These are phyloP conservation scores for Trachelipus rathkii DNA, from an alignment of 1,140 invertebrate genomes.

Conservation along the genomic window DNA sequence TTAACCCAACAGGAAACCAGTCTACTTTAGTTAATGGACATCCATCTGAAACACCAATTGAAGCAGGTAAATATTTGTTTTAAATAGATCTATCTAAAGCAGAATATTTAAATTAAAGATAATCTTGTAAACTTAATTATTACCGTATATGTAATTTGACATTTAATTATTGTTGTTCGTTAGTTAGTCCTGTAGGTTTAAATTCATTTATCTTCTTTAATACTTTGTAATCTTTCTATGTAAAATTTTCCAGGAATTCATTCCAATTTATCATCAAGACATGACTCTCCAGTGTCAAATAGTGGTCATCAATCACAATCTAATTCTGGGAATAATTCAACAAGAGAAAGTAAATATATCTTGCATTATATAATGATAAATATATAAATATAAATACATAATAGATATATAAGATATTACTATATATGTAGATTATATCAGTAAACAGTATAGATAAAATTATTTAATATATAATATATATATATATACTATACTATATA, in stretches of 20 bases:
- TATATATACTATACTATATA: too few species aligned
- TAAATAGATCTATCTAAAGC: neutral
- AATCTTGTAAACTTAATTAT: neutral
- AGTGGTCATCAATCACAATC: neutral
- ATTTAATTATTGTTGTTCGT: neutral
- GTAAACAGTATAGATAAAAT: too few species aligned
- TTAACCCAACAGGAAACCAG: neutral
- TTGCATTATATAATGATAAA: neutral
- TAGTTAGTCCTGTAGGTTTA: neutral
- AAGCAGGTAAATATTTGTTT: neutral
- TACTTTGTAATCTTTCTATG: neutral
- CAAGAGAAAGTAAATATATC: neutral
- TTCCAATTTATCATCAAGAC: constrained; percentile 4
- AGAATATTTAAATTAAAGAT: neutral
- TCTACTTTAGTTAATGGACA: constrained; percentile 7
- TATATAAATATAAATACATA: neutral
- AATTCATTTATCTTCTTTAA: neutral
- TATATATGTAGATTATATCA: neutral
- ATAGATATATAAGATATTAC: neutral
- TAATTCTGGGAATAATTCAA: neutral
- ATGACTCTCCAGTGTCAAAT: neutral
- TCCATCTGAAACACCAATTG: neutral
- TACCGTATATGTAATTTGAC: neutral
- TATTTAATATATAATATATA: too few species aligned
- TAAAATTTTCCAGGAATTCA: neutral